A percentile compares a stretch with the other conserved stretches of the same genome.
Conservation (phyloP, 1,140 invertebrate species). For the Aphis gossypii region DNA sequence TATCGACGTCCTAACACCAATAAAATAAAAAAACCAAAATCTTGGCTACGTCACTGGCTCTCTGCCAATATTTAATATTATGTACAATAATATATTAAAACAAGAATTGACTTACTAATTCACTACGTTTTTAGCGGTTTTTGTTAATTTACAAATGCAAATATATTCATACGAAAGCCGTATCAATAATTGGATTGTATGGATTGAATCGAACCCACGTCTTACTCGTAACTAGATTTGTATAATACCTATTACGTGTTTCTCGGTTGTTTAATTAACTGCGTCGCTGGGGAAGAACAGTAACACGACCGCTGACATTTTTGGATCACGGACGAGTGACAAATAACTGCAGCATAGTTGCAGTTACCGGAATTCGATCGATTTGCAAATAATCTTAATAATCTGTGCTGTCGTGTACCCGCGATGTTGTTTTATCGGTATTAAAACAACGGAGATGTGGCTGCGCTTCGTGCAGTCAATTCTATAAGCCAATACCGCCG, state of each 20-base stretch:
- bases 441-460: not conserved
- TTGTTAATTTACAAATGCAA: not conserved
- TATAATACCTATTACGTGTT: no score
- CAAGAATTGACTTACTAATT: not conserved
- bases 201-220: not conserved
- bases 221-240: not conserved
- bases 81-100: not conserved
- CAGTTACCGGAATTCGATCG: not conserved
- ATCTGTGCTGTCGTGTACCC: not conserved
- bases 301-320: not conserved
- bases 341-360: not conserved
- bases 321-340: not conserved
- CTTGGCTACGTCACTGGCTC: not conserved
- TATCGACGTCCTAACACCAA: not conserved
- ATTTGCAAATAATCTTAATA: not conserved
- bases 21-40: not conserved
- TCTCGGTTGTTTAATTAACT: not conserved
- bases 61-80: not conserved
- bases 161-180: not conserved
- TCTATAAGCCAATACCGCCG: not conserved
- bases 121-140: not conserved
- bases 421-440: not conserved
- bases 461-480: not conserved
- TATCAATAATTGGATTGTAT: not conserved
- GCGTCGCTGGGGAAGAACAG: no score